phyloP scores from a whole-genome alignment of 1,140 invertebrate genomes.

The Lucilia sericata region DNA sequence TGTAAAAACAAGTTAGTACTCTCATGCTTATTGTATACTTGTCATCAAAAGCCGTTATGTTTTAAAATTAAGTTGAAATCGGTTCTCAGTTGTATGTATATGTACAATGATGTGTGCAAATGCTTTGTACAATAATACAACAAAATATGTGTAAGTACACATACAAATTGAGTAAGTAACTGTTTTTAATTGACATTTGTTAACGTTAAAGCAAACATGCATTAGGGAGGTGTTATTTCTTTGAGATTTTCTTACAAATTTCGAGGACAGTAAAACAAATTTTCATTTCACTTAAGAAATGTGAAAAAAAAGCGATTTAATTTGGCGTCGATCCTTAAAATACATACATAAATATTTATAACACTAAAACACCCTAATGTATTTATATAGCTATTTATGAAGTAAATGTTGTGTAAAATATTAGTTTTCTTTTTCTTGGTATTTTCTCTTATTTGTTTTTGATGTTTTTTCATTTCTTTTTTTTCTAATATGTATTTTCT shows the following conservation, averaged over 20 bases:
- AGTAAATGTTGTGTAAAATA: constrained; percentile 12
- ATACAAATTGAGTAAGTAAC: not conserved
- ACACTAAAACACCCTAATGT: too few relatives aligned
- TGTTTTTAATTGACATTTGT: not conserved
- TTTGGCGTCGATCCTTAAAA: too few relatives aligned
- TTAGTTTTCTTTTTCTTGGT: not conserved
- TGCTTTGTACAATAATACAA: not conserved
- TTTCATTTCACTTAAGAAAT: too few relatives aligned
- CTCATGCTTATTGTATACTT: not conserved
- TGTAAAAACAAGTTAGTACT: not conserved
- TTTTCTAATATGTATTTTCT: not conserved
- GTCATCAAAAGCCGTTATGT: not conserved
- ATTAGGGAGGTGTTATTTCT: too few relatives aligned
- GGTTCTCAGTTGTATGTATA: not conserved
- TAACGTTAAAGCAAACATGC: not conserved
- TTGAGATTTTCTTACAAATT: too few relatives aligned
- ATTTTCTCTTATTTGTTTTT: not conserved
- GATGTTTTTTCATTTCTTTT: not conserved
- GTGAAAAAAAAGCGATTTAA: too few relatives aligned
- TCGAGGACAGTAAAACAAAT: too few relatives aligned
- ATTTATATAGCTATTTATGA: not conserved
- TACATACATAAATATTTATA: too few relatives aligned
- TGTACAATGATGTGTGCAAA: not conserved
- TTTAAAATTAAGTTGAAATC: constrained; percentile 2
- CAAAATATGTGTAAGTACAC: not conserved